These are phyloP conservation scores for Cheilosia impressa DNA, from an alignment of 2,888 invertebrate species.

Conservation along the genomic window DNA sequence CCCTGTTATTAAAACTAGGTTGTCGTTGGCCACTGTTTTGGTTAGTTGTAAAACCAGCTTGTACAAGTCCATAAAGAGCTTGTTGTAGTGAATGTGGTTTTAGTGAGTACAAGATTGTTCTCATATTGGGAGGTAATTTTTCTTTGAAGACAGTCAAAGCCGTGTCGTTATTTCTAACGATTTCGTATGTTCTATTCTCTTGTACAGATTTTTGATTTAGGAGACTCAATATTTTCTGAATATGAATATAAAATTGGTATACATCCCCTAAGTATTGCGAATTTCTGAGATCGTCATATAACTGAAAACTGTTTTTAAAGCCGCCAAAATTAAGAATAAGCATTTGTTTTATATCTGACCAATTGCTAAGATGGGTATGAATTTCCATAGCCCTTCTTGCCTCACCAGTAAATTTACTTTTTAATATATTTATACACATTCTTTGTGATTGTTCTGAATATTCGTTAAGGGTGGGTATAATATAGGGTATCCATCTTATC, in stretches of 20 bases:
- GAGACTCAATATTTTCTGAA: neutral
- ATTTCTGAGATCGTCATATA: no score
- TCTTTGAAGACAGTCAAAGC: slow-evolving; percentile 11
- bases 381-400: no score
- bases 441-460: no score
- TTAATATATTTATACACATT: neutral
- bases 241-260: neutral
- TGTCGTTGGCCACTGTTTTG: neutral
- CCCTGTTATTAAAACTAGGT: neutral
- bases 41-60: neutral
- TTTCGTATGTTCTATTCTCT: no score
- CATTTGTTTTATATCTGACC: no score
- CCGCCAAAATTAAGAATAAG: no score
- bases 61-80: neutral
- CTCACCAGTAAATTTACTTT: neutral
- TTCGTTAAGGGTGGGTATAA: no score
- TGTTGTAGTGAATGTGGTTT: neutral
- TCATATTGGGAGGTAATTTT: slow-evolving; percentile 5
- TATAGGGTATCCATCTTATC: no score
- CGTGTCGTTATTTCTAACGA: neutral
- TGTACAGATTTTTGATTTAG: neutral
- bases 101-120: neutral
- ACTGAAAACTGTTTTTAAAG: no score
- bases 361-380: no score
- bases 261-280: neutral